Evolutionary conservation across 2,888 invertebrate species (phyloP), one percentile per base, ranked within the genome.

Genomic region (Sabatieria punctata): DNA sequence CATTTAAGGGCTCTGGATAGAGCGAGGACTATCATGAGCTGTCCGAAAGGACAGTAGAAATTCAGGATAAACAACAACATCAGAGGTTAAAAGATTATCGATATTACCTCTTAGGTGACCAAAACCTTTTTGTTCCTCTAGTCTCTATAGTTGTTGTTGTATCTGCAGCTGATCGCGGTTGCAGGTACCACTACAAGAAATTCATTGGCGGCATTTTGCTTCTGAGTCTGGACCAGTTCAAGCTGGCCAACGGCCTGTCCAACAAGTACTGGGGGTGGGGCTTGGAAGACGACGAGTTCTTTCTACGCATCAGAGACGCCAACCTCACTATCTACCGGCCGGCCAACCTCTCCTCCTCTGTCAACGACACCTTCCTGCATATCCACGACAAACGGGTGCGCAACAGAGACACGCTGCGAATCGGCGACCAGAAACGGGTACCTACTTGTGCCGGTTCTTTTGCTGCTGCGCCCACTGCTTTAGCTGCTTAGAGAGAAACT

Each of bases 241-340:
- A 63, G 30, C 55, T 61, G 61, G 80, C 91, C 15, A 82, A 95
- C 69, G 97, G 61, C 45, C 60, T 61, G 60, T 60, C 60, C 15
- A 61, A 63, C 68, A 82, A 82, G 61, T 85, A 91, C 65, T 97
- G 93, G 93, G 97, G 97, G 0, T 99, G 97, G 97, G 97, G 97
- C 0, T 69, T 93, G 42, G 97, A 99, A 69, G 97, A 99, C 69
- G 97, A 99, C 66, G 97, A 99, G 67, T 93, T 97, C 65, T 93
- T 82, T 67, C 82, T 91, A 0, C 74, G 97, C 27, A 50, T 38
- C 18, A 56, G 57, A 21, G 57, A 58, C 38, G 54, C 51, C 2
- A 35, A 51, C n/a, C 45, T 61, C 30, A 52, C 53, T 2, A 47
- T 61, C 33, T 51, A 53, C 1, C 49, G 62, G 33, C 60, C 61